Conservation (phyloP, 1,140 invertebrate species). For the Dendrolimus kikuchii region DNA sequence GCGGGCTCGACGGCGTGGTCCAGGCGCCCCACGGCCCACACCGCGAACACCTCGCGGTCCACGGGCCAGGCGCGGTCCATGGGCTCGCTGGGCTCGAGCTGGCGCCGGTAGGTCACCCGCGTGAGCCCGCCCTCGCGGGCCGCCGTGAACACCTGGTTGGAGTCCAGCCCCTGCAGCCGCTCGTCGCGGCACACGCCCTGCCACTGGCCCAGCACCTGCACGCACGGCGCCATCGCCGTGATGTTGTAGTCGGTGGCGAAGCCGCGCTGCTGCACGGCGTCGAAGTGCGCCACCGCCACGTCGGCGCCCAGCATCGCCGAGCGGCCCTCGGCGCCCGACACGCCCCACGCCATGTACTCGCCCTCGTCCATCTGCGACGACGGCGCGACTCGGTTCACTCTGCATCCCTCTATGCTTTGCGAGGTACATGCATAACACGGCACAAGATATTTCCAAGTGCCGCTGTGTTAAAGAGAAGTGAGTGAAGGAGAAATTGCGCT, state of each 20-base stretch:
- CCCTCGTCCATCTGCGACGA: slow-evolving; percentile 73
- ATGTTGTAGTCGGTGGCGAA: slow-evolving; percentile 89
- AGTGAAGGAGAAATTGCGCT: too few species aligned
- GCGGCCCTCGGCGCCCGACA: slow-evolving; percentile 81
- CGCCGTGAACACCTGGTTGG: slow-evolving; percentile 83
- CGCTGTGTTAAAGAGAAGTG: too few species aligned
- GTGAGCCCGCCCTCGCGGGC: slow-evolving; percentile 82
- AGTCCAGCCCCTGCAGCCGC: slow-evolving; percentile 82
- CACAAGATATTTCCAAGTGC: too few species aligned
- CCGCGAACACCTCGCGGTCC: slow-evolving; percentile 78
- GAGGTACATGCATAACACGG: too few species aligned
- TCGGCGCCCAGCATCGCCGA: slow-evolving; percentile 91
- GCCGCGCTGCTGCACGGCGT: slow-evolving; percentile 75
- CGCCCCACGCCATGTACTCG: slow-evolving; percentile 91
- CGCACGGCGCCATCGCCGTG: slow-evolving; percentile 87
- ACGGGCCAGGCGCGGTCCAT: slow-evolving; percentile 84
- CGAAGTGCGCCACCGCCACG: slow-evolving; percentile 84
- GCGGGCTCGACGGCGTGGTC: slow-evolving; percentile 86
- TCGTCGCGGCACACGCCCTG: slow-evolving; percentile 90
- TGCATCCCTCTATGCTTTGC: too few species aligned
- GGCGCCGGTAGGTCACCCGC: slow-evolving; percentile 84
- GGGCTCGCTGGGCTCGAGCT: slow-evolving; percentile 82
- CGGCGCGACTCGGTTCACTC: too few species aligned
- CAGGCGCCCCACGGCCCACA: slow-evolving; percentile 90
- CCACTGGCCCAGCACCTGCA: slow-evolving; percentile 87